Evolutionary conservation across 2,888 invertebrate genomes (phyloP).

Genomic region (Andrena hattorfiana): DNA sequence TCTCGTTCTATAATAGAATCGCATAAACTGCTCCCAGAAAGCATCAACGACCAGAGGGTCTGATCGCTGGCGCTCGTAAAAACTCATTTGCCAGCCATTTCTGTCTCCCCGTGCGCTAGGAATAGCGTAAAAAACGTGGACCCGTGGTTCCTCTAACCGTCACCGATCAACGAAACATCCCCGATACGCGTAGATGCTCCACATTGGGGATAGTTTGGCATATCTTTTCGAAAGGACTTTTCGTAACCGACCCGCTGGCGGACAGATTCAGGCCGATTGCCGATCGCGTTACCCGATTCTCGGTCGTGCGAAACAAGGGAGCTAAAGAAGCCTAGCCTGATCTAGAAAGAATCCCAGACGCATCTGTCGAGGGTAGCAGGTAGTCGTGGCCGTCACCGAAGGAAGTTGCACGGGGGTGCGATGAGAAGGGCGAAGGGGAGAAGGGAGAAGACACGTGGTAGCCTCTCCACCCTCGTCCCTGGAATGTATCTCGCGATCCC

Average conservation of each 20-base stretch:
- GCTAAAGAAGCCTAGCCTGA: conserved; percentile 15
- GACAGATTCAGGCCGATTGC: conserved; percentile 3
- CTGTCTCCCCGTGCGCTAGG: no score
- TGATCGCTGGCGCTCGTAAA: conserved; percentile 54
- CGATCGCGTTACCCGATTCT: conserved; percentile 2
- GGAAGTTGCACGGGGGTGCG: conserved; percentile 27
- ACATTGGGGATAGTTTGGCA: not conserved
- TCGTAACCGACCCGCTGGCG: not conserved
- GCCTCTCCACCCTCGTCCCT: conserved; percentile 71
- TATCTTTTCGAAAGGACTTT: no score
- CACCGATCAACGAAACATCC: not conserved
- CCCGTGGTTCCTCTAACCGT: not conserved
- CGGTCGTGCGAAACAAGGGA: not conserved
- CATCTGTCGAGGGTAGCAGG: conserved; percentile 65
- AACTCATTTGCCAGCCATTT: conserved; percentile 46
- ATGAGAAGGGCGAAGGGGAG: not conserved
- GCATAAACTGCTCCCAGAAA: conserved; percentile 70
- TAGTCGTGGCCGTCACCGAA: conserved; percentile 50
- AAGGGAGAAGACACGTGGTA: conserved; percentile 40
- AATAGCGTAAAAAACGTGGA: not conserved
- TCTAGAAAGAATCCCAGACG: conserved; percentile 44
- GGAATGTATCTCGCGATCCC: conserved; percentile 77
- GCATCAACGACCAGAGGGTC: conserved; percentile 54
- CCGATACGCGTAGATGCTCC: not conserved
- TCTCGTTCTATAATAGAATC: conserved; percentile 68